Evolutionary conservation across 37 sponge, comb jelly and placozoan species (phyloP).

Genomic region (Mnemiopsis leidyi): DNA sequence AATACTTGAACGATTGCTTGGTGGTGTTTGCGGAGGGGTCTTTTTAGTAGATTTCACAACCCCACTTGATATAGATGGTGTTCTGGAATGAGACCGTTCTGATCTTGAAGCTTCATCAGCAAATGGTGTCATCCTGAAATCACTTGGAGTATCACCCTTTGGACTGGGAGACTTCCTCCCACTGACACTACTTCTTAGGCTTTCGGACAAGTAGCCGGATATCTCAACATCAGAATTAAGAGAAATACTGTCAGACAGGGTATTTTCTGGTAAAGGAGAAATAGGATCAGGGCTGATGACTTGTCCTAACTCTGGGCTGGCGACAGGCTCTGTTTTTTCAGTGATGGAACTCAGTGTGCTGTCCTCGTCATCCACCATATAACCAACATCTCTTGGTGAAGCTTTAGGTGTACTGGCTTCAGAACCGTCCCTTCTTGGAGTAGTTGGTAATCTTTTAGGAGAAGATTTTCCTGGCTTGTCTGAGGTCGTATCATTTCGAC

Average conservation of each 20-base stretch:
- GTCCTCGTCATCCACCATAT: slow-evolving; percentile 21
- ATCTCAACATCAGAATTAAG: slow-evolving; percentile 32
- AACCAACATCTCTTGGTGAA: slow-evolving; percentile 34
- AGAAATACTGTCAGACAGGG: slow-evolving; percentile 54
- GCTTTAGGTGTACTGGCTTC: slow-evolving; percentile 62
- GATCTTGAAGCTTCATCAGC: not conserved
- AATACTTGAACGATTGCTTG: slow-evolving; percentile 30
- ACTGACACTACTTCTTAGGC: slow-evolving; percentile 3
- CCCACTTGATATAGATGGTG: not conserved
- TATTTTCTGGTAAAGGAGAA: slow-evolving; percentile 50
- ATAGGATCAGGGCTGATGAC: not conserved
- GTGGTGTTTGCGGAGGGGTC: not conserved
- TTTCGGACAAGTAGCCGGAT: slow-evolving; percentile 53
- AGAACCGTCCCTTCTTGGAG: slow-evolving; percentile 11
- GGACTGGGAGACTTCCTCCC: slow-evolving; percentile 31
- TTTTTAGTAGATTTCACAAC: not conserved
- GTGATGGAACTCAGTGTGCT: slow-evolving; percentile 53
- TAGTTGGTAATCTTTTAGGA: slow-evolving; percentile 26
- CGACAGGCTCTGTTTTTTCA: slow-evolving; percentile 49
- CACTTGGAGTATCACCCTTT: slow-evolving; percentile 62
- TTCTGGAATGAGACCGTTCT: not conserved
- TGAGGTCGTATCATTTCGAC: not conserved
- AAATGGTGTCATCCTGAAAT: slow-evolving; percentile 47
- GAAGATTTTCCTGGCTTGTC: too few species aligned
- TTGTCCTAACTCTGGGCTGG: slow-evolving; percentile 18